Evolutionary conservation across 2,888 invertebrate species (phyloP).

Genomic region (Aphidius colemani): DNA sequence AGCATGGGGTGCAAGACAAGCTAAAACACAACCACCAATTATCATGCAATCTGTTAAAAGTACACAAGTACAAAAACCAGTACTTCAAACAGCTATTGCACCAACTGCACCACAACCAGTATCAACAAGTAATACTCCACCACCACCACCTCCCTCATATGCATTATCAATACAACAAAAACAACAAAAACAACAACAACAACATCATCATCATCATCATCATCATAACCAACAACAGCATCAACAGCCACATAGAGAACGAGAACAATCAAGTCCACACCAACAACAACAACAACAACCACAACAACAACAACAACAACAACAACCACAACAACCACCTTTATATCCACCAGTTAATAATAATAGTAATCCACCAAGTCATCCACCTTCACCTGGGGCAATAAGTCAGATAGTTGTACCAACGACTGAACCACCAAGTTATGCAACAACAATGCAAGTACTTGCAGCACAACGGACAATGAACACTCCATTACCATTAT

Average conservation of each 20-base stretch:
- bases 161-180: slow-evolving; percentile 82
- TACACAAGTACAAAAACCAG: slow-evolving; percentile 93
- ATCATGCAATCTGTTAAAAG: slow-evolving; percentile 97
- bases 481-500: slow-evolving; percentile 65
- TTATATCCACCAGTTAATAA: slow-evolving; percentile 65
- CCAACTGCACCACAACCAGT: slow-evolving; percentile 78
- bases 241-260: slow-evolving; percentile 69
- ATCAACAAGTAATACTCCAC: slow-evolving; percentile 61
- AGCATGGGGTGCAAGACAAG: slow-evolving; percentile 85
- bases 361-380: slow-evolving; percentile 55
- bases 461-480: slow-evolving; percentile 73
- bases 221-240: slow-evolving; percentile 46
- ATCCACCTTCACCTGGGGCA: slow-evolving; percentile 40
- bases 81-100: slow-evolving; percentile 93
- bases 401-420: slow-evolving; percentile 62
- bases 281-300: slow-evolving; percentile 62
- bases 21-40: slow-evolving; percentile 88
- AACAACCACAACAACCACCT: slow-evolving; percentile 62
- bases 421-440: slow-evolving; percentile 89
- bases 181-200: slow-evolving; percentile 63
- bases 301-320: slow-evolving; percentile 51
- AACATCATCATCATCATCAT: slow-evolving; percentile 42
- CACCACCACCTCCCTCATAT: slow-evolving; percentile 83
- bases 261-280: slow-evolving; percentile 69
- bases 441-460: slow-evolving; percentile 85